These are phyloP conservation scores for Amaurobius ferox DNA, from an alignment of 2,888 invertebrate species.

Conservation along the genomic window DNA sequence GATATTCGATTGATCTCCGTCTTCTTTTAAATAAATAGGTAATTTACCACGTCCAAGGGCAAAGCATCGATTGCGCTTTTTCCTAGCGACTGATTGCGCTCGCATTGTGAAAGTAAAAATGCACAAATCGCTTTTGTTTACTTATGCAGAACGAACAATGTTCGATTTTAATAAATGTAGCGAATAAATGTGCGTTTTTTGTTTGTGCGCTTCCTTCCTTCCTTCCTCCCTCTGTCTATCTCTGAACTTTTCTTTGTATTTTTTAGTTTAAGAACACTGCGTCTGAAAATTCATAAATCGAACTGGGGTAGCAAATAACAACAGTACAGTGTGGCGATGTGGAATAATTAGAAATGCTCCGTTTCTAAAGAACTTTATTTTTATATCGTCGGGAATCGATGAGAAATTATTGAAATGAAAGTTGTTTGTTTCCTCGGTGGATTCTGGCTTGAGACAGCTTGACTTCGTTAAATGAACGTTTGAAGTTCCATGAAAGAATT, in stretches of 20 bases:
- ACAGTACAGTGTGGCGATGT: slow-evolving; percentile 39
- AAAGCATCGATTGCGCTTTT: slow-evolving; percentile 58
- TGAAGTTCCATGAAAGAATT: no score
- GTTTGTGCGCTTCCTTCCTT: slow-evolving; percentile 6
- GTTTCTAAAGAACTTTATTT: slow-evolving; percentile 31
- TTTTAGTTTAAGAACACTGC: slow-evolving; percentile 26
- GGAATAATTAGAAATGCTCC: slow-evolving; percentile 65
- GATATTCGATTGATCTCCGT: slow-evolving; percentile 63
- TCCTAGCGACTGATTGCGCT: slow-evolving; percentile 15
- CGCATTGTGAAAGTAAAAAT: slow-evolving; percentile 50
- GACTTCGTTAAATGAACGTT: background rate
- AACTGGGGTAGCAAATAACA: slow-evolving; percentile 28
- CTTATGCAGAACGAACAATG: slow-evolving; percentile 41
- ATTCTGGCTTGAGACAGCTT: background rate
- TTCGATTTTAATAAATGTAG: slow-evolving; percentile 71
- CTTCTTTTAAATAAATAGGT: slow-evolving; percentile 70
- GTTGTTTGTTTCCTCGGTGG: background rate
- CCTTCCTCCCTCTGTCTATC: background rate
- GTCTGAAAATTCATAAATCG: slow-evolving; percentile 62
- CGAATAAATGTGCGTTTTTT: slow-evolving; percentile 55
- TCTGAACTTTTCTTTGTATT: background rate
- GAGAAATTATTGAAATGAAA: slow-evolving; percentile 42
- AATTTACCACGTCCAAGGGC: slow-evolving; percentile 65
- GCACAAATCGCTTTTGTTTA: slow-evolving; percentile 62
- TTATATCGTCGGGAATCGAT: slow-evolving; percentile 1